Evolutionary conservation across 2,797 vertebrate genomes (phyloP), one percentile per base, ranked within the genome.

Genomic region (Echeneis naucrates): DNA sequence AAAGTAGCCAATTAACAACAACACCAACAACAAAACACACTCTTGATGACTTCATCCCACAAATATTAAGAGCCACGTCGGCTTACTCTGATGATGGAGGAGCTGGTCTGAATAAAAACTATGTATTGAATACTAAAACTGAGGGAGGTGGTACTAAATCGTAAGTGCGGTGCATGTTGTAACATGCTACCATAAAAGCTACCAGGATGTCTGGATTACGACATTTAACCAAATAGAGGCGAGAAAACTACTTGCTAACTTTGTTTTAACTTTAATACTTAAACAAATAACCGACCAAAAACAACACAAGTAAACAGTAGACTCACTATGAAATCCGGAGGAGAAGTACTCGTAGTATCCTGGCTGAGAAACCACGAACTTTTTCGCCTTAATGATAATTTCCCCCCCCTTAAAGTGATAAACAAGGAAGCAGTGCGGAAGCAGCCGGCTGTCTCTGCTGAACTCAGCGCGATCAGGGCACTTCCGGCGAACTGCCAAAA

Each of bases 371-470:
- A 24, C 54, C 30, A 24, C 0, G 0, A 14, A 45, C 26, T 2
- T 21, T 33, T 56, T n/a, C n/a, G n/a, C n/a, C n/a, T n/a, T n/a
- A n/a, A n/a, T n/a, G n/a, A n/a, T 19, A 4, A 27, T 30, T 44
- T 30, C 13, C 40, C 71, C 76, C 53, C 48, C 27, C 23, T 4
- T 48, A 76, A 87, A 85, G 78, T 76, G 76, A 81, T 85, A 85
- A 92, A 91, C 85, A 87, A 82, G 89, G 89, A 91, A 88, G 85
- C 69, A 69, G 47, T 82, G 79, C 89, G 88, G 88, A 91, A 89
- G 89, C 80, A 35, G 79, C 53, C 50, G 42, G 61, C 57, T 11
- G 17, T 24, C 27, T 45, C 9, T 32, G 10, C 5, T 2, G 37
- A 11, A 19, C n/a, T 21, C 1, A 8, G 8, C 61, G 38, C 21